Evolutionary conservation across 2,113 vertebrate species (phyloP).

Genomic region (Addax nasomaculatus): DNA sequence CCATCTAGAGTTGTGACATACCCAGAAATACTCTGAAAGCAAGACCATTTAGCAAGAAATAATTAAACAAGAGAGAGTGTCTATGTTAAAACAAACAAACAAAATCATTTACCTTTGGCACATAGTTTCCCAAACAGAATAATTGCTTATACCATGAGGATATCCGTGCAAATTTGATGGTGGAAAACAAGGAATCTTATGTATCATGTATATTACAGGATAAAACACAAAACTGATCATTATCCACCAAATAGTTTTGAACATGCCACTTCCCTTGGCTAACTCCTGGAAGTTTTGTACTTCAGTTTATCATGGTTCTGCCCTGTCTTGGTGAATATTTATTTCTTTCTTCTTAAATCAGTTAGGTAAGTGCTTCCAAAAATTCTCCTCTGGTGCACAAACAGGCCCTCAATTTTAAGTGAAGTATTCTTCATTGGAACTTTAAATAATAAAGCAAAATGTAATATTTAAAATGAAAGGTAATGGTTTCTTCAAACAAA

Average conservation of each 20-base stretch:
- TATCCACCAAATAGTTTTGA: background rate
- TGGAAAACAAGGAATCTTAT: slow-evolving; percentile 12
- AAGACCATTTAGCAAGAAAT: slow-evolving; percentile 40
- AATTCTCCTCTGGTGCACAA: background rate
- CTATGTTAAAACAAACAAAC: background rate
- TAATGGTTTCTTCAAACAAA: background rate
- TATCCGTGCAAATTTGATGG: background rate
- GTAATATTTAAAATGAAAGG: background rate
- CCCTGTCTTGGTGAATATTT: background rate
- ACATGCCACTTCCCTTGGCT: background rate
- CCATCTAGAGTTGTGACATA: slow-evolving; percentile 28
- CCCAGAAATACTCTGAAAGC: slow-evolving; percentile 40
- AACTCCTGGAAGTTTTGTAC: background rate
- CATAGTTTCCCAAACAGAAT: background rate
- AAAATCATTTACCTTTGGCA: slow-evolving; percentile 6
- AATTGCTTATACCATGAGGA: background rate
- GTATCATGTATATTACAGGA: background rate
- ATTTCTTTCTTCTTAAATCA: background rate
- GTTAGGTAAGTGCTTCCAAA: background rate
- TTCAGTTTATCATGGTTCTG: background rate
- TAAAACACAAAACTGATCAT: background rate
- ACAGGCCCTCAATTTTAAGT: background rate
- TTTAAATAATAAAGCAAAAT: slow-evolving; percentile 17
- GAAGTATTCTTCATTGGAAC: background rate
- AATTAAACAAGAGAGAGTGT: slow-evolving; percentile 33